phyloP scores from a whole-genome alignment of 2,888 invertebrate genomes.

The Tetramorium bicarinatum region DNA sequence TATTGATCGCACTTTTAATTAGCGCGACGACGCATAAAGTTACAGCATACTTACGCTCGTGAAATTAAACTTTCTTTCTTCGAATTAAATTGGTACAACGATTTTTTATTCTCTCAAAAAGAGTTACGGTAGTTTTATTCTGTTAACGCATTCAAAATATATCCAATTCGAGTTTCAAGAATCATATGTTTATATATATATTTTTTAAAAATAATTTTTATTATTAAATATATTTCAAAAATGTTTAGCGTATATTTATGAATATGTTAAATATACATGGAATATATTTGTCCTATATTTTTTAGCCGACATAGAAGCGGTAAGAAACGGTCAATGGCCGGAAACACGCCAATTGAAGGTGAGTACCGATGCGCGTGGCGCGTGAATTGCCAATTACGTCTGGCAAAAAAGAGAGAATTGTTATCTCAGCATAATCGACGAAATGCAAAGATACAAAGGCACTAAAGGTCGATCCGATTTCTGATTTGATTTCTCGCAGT shows the following conservation, averaged over 20 bases:
- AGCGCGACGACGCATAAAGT: slow-evolving; percentile 21
- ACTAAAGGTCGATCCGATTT: neutral
- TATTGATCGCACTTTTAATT: slow-evolving; percentile 41
- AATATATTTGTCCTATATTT: neutral
- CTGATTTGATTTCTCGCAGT: slow-evolving; percentile 72
- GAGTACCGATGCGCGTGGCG: slow-evolving; percentile 49
- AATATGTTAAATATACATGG: neutral
- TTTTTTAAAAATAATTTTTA: no score
- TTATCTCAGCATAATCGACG: neutral
- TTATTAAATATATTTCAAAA: no score
- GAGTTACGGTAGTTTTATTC: neutral
- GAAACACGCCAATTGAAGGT: slow-evolving; percentile 83
- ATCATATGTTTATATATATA: no score
- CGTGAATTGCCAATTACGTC: slow-evolving; percentile 39
- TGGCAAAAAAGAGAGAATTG: neutral
- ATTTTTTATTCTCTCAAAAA: neutral
- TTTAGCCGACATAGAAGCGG: slow-evolving; percentile 83
- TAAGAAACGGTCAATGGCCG: slow-evolving; percentile 83
- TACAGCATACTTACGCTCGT: neutral
- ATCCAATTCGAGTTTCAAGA: neutral
- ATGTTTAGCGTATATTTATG: neutral
- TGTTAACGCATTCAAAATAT: neutral
- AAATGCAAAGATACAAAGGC: neutral
- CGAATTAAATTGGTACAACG: neutral
- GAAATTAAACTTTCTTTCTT: neutral